These are phyloP conservation scores for Camelus dromedarius DNA, from an alignment of 2,113 vertebrate genomes.

Conservation along the genomic window DNA sequence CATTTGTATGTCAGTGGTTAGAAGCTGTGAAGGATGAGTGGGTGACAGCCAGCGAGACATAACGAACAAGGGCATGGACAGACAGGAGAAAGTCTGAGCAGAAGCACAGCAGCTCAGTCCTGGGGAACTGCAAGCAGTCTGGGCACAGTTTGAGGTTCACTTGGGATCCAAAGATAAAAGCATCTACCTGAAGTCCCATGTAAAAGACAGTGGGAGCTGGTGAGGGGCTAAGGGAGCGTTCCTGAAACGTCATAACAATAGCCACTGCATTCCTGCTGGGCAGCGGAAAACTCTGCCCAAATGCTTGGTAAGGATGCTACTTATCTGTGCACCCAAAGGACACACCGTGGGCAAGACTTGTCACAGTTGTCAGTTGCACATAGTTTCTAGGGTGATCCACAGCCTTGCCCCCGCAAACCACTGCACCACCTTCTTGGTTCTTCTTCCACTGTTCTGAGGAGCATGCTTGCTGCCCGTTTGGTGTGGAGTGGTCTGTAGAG, in stretches of 20 bases:
- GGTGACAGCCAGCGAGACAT: neutral
- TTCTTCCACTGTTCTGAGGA: constrained; percentile 90
- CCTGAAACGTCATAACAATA: neutral
- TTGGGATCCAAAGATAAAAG: neutral
- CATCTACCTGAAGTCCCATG: fast-evolving
- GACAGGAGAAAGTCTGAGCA: neutral
- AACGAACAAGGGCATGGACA: neutral
- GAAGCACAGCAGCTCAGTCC: neutral
- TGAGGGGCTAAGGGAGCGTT: neutral
- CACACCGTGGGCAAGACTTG: constrained; percentile 88
- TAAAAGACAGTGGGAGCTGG: neutral
- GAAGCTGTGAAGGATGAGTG: neutral
- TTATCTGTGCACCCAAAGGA: constrained; percentile 91
- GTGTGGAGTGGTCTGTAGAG: constrained; percentile 92
- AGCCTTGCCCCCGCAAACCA: constrained; percentile 91
- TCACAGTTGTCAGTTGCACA: constrained; percentile 92
- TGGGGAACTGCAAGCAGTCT: neutral
- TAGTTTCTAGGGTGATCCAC: constrained; percentile 93
- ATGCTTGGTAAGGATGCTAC: constrained; percentile 94
- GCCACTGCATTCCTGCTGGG: constrained; percentile 61
- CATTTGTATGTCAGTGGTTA: neutral
- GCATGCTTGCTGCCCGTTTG: constrained; percentile 91
- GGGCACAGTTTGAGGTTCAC: neutral
- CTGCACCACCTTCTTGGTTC: constrained; percentile 91
- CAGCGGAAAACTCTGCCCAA: constrained; percentile 93